Percentiles rank a stretch among this genome's conserved stretches.
These are phyloP conservation scores for Gymnarchus niloticus DNA, from an alignment of 2,113 vertebrate genomes.

Conservation along the genomic window DNA sequence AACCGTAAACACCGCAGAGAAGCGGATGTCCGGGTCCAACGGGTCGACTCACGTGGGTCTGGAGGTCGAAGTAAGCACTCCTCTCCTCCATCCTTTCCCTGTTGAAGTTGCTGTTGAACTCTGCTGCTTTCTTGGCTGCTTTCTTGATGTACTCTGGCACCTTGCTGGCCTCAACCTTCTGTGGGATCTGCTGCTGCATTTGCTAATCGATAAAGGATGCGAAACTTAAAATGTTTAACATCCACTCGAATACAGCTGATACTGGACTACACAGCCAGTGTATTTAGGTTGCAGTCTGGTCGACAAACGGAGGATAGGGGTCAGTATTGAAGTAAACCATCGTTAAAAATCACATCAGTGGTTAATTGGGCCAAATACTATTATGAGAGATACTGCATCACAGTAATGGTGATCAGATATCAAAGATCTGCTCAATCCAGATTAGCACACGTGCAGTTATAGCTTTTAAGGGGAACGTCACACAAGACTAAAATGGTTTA, in stretches of 20 bases:
- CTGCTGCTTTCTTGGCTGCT: conserved; percentile 92
- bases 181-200: conserved; percentile 95
- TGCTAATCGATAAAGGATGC: conserved; percentile 67
- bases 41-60: conserved; percentile 83
- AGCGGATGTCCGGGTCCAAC: neutral
- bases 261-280: neutral
- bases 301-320: neutral
- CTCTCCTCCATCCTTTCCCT: conserved; percentile 95
- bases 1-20: too few species aligned
- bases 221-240: neutral
- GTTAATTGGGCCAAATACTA: neutral
- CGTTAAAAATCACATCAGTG: neutral
- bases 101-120: conserved; percentile 96
- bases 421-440: neutral
- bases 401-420: neutral
- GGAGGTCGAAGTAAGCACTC: conserved; percentile 95
- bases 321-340: neutral
- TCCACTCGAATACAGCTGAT: neutral
- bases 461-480: neutral
- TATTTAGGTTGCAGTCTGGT: neutral
- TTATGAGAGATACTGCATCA: neutral
- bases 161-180: conserved; percentile 96
- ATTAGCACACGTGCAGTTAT: neutral
- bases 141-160: conserved; percentile 98
- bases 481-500: neutral